Evolutionary conservation across 1,140 invertebrate species (phyloP), one percentile per base, ranked within the genome.

Genomic region (Zaprionus tsacasi): DNA sequence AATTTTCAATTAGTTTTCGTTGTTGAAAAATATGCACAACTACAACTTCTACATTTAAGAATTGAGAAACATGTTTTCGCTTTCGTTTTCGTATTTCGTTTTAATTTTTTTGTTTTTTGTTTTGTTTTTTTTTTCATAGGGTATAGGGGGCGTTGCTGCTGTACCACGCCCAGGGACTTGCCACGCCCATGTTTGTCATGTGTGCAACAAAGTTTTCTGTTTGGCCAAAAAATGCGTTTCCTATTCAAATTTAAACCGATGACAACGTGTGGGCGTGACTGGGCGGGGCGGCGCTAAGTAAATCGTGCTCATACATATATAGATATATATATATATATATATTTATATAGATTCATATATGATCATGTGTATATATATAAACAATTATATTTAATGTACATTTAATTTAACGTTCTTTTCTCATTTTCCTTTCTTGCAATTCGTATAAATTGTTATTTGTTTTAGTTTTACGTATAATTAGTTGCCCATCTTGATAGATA

Each of bases 351-450:
- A 63, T 78, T 38, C 55, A 43, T 59, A 54, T 58, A 25, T 80
- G 12, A 66, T 66, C 70, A 55, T 79, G 36, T n/a, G n/a, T 76
- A 64, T 76, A 77, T 69, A 76, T 85, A 79, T 88, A 88, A 89
- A 85, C 81, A 89, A 89, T 88, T 89, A 78, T 67, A 88, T 81
- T 89, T 89, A 88, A 85, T 81, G 78, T 89, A 77, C 88, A 88
- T 89, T 88, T 82, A 78, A 68, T 76, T 76, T 76, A 72, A 76
- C 50, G 61, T 64, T 64, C 40, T 59, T 17, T 6, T 30, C 27
- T 30, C 27, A 30, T 40, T 60, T 68, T 58, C 43, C 15, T 76
- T 56, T 68, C 30, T 76, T 56, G 63, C 56, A 69, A 63, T 76
- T 72, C 64, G 64, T 73, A 73, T 68, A 70, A 76, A 70, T 77